Base-by-base conservation (phyloP, 2,797 vertebrate genomes). In the Lepus townsendii region DNA sequence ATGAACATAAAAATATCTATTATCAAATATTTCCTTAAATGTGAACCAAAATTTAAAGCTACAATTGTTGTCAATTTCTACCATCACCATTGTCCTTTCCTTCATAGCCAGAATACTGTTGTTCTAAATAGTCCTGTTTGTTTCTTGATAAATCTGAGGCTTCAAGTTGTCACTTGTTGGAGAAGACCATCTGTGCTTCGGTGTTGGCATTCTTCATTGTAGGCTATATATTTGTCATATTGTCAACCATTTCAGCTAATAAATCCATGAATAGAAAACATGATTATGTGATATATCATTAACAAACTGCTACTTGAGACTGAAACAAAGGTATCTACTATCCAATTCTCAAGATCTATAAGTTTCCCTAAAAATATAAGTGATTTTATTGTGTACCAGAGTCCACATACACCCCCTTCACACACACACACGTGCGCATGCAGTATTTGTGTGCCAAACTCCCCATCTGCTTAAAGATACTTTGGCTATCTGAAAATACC, bases 171-270 rank as follows among this genome's bases (percentile, higher is more conserved):
- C 95, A 93, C 71, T 95, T 94, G 69, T 93, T 96, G 83, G 65
- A 90, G 66, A 68, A 88, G 72, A 92, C 95, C 96, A 96, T 97
- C 95, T 97, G 94, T 85, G 65, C 72, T 73, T 82, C 82, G 77
- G 4, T 85, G 62, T 78, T 97, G 90, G 91, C 42, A 14, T 95
- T 89, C 42, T 63, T 87, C 83, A 76, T 88, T 71, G 75, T 52
- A 96, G 82, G 47, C 84, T 96, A 76, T 93, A 78, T 88, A 88
- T 96, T 82, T 91, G 92, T 96, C 95, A 75, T 91, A 92, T 92
- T 88, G 94, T 68, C 91, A 96, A 95, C 60, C 54, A 83, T 85
- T 96, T 72, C 69, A 97, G 94, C 87, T 96, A 97, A 96, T 92
- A 97, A 97, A 97, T 66, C 2, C 14, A 96, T 88, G 85, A 80